Evolutionary conservation across 2,113 vertebrate genomes (phyloP).

Genomic region (Cavia aperea): DNA sequence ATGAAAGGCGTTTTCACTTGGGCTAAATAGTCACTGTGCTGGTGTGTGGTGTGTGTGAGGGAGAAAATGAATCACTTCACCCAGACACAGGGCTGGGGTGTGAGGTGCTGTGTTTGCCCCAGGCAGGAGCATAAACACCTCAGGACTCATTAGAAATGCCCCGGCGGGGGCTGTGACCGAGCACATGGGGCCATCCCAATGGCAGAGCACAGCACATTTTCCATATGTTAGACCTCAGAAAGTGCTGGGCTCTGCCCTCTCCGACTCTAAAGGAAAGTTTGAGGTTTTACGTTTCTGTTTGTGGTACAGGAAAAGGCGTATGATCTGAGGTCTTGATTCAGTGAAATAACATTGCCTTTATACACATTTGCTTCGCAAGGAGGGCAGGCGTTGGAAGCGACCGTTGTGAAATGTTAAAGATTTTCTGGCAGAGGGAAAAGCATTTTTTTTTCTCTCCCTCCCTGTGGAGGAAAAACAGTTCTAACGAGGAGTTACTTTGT

Average conservation of each 20-base stretch:
- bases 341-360: conserved; percentile 80
- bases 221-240: conserved; percentile 62
- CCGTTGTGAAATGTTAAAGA: conserved; percentile 78
- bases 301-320: conserved; percentile 76
- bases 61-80: conserved; percentile 75
- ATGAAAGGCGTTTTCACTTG: conserved; percentile 81
- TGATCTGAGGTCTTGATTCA: conserved; percentile 74
- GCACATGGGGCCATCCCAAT: background rate
- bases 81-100: conserved; percentile 59
- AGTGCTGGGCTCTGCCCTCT: conserved; percentile 64
- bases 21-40: conserved; percentile 73
- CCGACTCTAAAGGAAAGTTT: conserved; percentile 73
- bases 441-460: conserved; percentile 63
- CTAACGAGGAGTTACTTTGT: conserved; percentile 67
- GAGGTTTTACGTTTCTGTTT: conserved; percentile 79
- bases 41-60: conserved; percentile 53
- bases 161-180: conserved; percentile 36
- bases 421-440: conserved; percentile 76
- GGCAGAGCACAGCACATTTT: conserved; percentile 64
- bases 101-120: conserved; percentile 77
- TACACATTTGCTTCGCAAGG: conserved; percentile 73
- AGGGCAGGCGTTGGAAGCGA: conserved; percentile 79
- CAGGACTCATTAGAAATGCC: conserved; percentile 58
- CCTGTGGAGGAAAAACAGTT: conserved; percentile 72
- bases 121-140: conserved; percentile 74